A percentile compares a stretch with the other conserved stretches of the same genome.
Conservation (phyloP, 1,140 invertebrate genomes). For the Atopsyche davidsoni region DNA sequence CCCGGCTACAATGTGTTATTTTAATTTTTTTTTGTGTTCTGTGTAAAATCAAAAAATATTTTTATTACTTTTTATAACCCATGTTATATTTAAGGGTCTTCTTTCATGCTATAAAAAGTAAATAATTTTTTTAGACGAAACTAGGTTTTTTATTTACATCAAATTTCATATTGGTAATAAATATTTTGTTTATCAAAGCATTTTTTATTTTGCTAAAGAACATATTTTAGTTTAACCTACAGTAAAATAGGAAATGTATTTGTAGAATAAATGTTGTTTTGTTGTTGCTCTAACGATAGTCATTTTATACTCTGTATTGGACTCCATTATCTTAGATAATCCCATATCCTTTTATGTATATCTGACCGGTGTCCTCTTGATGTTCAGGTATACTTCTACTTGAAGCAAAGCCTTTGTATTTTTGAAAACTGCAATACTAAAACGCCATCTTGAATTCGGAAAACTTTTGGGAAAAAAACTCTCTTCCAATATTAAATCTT, state of each 20-base stretch:
- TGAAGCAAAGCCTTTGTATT: neutral
- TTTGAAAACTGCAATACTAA: neutral
- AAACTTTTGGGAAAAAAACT: conserved; percentile 10
- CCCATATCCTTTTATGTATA: conserved; percentile 2
- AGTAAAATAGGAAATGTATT: neutral
- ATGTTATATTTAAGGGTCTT: too few species aligned
- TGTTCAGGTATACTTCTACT: neutral
- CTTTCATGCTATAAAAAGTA: too few species aligned
- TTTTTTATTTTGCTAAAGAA: too few species aligned
- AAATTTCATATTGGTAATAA: too few species aligned
- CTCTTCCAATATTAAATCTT: neutral
- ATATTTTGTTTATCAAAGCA: too few species aligned
- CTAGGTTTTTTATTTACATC: too few species aligned
- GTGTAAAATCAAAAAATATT: too few species aligned
- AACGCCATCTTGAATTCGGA: conserved; percentile 9
- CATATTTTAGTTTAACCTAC: too few species aligned
- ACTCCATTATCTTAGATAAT: neutral
- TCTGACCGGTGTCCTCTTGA: conserved; percentile 1
- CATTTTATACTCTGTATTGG: neutral
- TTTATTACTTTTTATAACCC: too few species aligned
- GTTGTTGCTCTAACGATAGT: neutral
- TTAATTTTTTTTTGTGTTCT: too few species aligned
- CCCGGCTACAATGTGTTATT: too few species aligned
- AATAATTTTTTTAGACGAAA: too few species aligned
- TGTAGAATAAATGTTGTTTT: neutral